Evolutionary conservation across 2,113 vertebrate genomes (phyloP), one percentile per base, ranked within the genome.

Genomic region (Neopipo cinnamomea): DNA sequence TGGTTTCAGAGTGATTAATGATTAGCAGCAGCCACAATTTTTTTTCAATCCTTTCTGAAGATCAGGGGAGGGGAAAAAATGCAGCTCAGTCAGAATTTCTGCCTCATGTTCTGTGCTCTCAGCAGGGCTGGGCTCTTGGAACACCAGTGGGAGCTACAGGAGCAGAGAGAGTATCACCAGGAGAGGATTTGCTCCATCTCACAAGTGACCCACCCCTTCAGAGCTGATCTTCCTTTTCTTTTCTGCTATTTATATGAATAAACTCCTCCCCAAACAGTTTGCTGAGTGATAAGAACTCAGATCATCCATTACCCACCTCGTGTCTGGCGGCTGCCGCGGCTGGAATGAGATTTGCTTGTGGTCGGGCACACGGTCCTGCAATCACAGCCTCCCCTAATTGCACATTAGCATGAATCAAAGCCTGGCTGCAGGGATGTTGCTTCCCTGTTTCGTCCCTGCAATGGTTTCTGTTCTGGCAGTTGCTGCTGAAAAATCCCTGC

Each of bases 1-100:
- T 95, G 79, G 50, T 96, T 94, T 83, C 77, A 78, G 86, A 66
- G 55, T 91, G 79, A 96, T 89, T 95, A 97, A 97, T 33, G 15
- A 75, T 87, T 83, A 95, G 66, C 71, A 83, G 52, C 49, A 91
- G 68, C 78, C 76, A 84, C 37, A 72, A 8, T 27, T 89, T 85
- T 78, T 78, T 91, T 72, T 47, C 61, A 80, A 68, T 79, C 68
- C 46, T 39, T 88, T 84, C 70, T 86, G 39, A 77, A 91, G 55
- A 78, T 65, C 63, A 73, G 50, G 67, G n/a, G 24, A 91, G 59
- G 42, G 30, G 11, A 47, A 73, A 62, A 88, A 85, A 19, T 44
- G 70, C 89, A 95, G 67, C 77, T 66, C 46, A 70, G 65, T 58
- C 79, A 92, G 73, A 91, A 92, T 91, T 96, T 93, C 88, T 95